Base-by-base conservation (phyloP, 1,140 invertebrate species). In the Aporrectodea caliginosa region DNA sequence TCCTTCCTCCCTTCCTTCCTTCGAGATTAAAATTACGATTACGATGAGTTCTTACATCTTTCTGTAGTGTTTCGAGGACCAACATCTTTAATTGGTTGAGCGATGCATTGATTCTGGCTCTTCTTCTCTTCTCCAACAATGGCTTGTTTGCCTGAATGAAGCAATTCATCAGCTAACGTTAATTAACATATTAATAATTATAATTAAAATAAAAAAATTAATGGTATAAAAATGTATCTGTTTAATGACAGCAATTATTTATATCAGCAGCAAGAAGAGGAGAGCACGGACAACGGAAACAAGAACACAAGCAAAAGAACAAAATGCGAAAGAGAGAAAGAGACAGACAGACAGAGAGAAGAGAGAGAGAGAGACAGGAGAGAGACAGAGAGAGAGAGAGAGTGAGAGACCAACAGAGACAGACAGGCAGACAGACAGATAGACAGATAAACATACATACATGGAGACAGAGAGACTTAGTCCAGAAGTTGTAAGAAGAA, bases 71-170 rank as follows among this genome's bases (percentile, higher is more conserved):
- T 84, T 95, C 93, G 83, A 95, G 86, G 16, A 95, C 93, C 0
- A 96, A 90, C 35, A 92, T 92, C 87, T 95, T 95, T 69, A 96
- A 88, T 83, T 95, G 94, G 80, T 94, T 92, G 27, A 96, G 89
- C 83, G 94, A 95, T 81, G 93, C 91, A 89, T 96, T 96, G 82
- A 96, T 96, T 82, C 94, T 89, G 35, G 94, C 94, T 72, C 94
- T 90, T 82, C 94, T 88, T 82, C 93, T 90, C 87, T 95, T 96
- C 86, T 96, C 94, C 94, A 96, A 95, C 80, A 96, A 93, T 1
- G 94, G 94, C 88, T 96, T 96, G 72, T 75, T 79, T 6, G 27
- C 32, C 75, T 77, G 43, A 6, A 72, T 6, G 70, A 69, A 16
- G 58, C 14, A 69, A n/a, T 16, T 69, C 58, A n/a, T n/a, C n/a